Percentiles rank a stretch among this genome's conserved stretches.
Evolutionary conservation across 2,113 vertebrate genomes (phyloP).

Genomic region (Copsychus sechellarum): DNA sequence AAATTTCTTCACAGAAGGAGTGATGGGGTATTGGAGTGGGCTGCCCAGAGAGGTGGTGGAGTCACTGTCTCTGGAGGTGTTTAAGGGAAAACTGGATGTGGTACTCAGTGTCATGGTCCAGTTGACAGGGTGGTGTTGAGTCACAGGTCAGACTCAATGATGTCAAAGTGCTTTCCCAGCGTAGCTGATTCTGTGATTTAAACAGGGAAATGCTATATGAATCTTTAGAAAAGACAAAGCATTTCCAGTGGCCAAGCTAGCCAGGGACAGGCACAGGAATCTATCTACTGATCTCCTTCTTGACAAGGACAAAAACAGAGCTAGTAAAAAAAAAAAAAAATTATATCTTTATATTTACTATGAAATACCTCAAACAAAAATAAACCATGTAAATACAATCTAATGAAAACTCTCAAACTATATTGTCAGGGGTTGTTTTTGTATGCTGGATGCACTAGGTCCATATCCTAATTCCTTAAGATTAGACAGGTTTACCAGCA

Average conservation of each 20-base stretch:
- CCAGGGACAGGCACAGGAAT: background rate
- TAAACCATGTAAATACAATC: background rate
- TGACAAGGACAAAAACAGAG: background rate
- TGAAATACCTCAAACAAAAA: background rate
- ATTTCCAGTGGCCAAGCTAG: background rate
- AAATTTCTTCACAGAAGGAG: background rate
- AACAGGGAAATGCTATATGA: background rate
- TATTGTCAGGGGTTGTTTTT: fast-evolving
- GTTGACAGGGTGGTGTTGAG: background rate
- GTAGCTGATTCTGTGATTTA: background rate
- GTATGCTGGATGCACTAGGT: no score
- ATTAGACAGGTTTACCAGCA: no score
- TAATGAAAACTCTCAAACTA: fast-evolving
- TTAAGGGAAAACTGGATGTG: background rate
- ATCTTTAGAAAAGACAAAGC: background rate
- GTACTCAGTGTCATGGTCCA: no score
- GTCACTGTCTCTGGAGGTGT: fast-evolving
- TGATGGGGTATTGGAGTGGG: background rate
- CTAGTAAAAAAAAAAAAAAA: background rate
- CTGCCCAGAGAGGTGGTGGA: background rate
- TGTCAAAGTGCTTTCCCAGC: background rate
- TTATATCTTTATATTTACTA: background rate
- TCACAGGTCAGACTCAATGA: background rate
- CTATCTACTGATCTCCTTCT: fast-evolving
- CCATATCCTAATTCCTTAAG: no score